phyloP scores from a whole-genome alignment of 1,140 invertebrate genomes.

The Akabosia matsudoensis region DNA sequence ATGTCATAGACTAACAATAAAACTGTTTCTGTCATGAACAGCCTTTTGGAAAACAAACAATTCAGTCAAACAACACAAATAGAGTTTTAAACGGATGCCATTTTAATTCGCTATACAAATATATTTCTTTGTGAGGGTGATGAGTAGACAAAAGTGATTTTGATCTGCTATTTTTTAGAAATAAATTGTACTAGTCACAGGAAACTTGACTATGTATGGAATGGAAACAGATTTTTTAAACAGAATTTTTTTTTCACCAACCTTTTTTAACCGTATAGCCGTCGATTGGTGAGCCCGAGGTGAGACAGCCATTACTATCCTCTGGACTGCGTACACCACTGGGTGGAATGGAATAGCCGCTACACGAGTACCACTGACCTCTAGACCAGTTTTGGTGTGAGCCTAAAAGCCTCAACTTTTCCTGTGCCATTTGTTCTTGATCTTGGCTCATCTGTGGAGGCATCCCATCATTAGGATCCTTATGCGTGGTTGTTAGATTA shows the following conservation, averaged over 20 bases:
- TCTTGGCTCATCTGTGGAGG: conserved; percentile 30
- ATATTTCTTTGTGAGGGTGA: too few species aligned
- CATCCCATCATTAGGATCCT: conserved; percentile 58
- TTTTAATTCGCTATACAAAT: too few species aligned
- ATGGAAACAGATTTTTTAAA: too few species aligned
- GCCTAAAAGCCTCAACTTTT: conserved; percentile 46
- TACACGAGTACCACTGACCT: conserved; percentile 44
- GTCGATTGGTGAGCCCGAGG: conserved; percentile 43
- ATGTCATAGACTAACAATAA: too few species aligned
- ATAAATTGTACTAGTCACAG: too few species aligned
- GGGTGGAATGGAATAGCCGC: conserved; percentile 29
- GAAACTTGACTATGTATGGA: too few species aligned
- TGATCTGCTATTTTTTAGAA: too few species aligned
- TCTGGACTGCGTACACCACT: conserved; percentile 42
- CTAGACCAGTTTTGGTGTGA: conserved; percentile 41
- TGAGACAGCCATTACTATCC: conserved; percentile 44
- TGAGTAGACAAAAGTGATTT: too few species aligned
- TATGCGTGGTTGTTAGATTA: conserved; percentile 81
- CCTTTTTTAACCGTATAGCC: conserved; percentile 45
- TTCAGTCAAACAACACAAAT: too few species aligned
- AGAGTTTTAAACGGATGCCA: too few species aligned
- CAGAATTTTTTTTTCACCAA: conserved; percentile 2
- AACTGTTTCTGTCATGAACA: too few species aligned
- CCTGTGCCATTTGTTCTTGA: conserved; percentile 45
- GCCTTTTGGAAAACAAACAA: too few species aligned